Percentiles rank a stretch among this genome's conserved stretches.
These are phyloP conservation scores for Allolobophora icterica DNA, from an alignment of 2,888 invertebrate genomes.

Conservation along the genomic window DNA sequence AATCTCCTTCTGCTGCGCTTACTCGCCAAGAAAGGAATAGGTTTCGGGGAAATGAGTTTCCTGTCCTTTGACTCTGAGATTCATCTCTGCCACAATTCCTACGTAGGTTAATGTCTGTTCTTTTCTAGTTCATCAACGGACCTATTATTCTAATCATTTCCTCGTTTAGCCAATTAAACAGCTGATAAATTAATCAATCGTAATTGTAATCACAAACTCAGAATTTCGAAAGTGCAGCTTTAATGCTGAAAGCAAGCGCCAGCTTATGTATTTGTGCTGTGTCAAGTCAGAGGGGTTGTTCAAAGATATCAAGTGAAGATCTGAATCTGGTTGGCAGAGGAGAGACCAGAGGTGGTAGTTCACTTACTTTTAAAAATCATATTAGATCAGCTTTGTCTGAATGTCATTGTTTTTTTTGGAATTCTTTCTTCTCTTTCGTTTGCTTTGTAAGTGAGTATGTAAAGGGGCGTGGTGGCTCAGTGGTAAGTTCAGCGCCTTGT, in stretches of 20 bases:
- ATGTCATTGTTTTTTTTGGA: too few relatives aligned
- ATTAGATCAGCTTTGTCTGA: too few relatives aligned
- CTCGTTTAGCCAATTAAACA: background rate
- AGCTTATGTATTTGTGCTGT: too few relatives aligned
- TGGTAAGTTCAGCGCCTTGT: too few relatives aligned
- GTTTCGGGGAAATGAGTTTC: conserved; percentile 56
- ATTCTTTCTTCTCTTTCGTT: too few relatives aligned
- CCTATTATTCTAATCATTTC: background rate
- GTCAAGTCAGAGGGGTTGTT: too few relatives aligned
- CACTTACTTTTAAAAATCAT: too few relatives aligned
- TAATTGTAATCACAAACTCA: background rate
- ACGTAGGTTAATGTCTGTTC: conserved; percentile 56
- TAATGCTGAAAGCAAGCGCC: too few relatives aligned
- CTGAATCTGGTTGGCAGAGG: too few relatives aligned
- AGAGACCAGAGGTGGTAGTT: too few relatives aligned
- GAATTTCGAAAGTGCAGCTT: background rate
- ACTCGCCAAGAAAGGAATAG: conserved; percentile 58
- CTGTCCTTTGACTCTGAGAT: conserved; percentile 64
- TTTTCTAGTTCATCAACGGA: background rate
- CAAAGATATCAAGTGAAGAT: too few relatives aligned
- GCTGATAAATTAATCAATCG: background rate
- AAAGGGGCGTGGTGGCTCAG: too few relatives aligned
- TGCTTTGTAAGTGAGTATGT: background rate
- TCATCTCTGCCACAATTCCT: conserved; percentile 60
- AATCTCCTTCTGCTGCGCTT: conserved; percentile 64